Conservation (phyloP, 1,140 invertebrate genomes). For the Pissodes strobi region DNA sequence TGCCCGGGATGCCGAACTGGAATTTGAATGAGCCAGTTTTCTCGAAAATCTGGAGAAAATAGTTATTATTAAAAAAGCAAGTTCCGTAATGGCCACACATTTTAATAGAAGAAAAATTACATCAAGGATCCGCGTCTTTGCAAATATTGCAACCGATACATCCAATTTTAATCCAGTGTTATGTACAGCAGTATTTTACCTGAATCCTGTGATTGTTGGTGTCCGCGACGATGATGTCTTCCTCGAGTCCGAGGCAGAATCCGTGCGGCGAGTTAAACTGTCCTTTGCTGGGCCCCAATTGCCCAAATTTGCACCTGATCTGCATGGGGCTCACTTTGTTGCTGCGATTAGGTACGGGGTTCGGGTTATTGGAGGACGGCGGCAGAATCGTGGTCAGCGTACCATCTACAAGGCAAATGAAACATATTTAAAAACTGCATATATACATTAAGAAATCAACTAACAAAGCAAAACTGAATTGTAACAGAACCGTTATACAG, state of each 20-base stretch:
- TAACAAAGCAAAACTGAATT: no score
- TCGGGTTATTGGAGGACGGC: conserved; percentile 52
- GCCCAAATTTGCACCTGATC: conserved; percentile 91
- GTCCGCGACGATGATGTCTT: conserved; percentile 94
- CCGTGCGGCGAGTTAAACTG: conserved; percentile 97
- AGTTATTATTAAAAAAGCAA: neutral
- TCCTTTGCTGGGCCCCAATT: conserved; percentile 85
- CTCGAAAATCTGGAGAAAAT: conserved; percentile 75
- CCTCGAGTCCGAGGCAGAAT: conserved; percentile 91
- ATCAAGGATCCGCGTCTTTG: no score
- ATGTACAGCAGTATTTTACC: no score
- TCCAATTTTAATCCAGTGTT: neutral
- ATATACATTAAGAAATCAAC: no score
- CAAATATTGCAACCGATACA: neutral
- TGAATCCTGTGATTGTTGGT: conserved; percentile 96
- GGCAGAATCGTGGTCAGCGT: conserved; percentile 52
- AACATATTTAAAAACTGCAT: no score
- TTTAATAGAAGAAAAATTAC: no score
- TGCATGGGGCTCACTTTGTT: conserved; percentile 81
- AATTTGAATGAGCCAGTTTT: conserved; percentile 87
- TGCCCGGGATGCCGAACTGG: conserved; percentile 87
- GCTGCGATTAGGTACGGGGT: conserved; percentile 60
- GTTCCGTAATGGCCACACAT: no score
- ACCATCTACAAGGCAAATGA: conserved; percentile 14
- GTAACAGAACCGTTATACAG: no score